Evolutionary conservation across 1,140 invertebrate species (phyloP).

Genomic region (Calephelis virginiensis): DNA sequence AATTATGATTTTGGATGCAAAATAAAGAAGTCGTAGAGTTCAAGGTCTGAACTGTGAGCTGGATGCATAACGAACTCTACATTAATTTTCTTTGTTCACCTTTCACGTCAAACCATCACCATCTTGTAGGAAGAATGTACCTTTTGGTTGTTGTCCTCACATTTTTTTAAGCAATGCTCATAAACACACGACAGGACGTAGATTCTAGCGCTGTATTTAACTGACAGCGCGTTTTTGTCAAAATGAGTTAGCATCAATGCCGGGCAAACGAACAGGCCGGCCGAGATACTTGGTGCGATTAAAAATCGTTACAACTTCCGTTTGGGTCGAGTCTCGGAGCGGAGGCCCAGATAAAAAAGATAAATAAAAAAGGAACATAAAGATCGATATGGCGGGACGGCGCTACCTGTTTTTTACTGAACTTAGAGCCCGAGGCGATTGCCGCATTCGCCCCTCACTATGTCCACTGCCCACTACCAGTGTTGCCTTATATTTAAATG

Average conservation of each 20-base stretch:
- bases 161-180: background rate
- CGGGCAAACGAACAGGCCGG: conserved; percentile 51
- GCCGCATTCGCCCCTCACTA: conserved; percentile 34
- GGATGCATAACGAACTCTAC: too few relatives aligned
- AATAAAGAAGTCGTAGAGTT: too few relatives aligned
- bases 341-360: conserved; percentile 70
- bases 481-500: background rate
- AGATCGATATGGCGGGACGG: conserved; percentile 73
- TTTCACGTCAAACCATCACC: too few relatives aligned
- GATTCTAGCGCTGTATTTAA: conserved; percentile 21
- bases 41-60: too few relatives aligned
- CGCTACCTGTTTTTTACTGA: conserved; percentile 73
- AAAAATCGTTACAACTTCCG: conserved; percentile 78
- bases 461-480: conserved; percentile 18
- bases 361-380: conserved; percentile 76
- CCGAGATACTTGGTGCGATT: conserved; percentile 74
- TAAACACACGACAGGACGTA: background rate
- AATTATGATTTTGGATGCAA: too few relatives aligned
- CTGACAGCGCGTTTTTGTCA: too few relatives aligned
- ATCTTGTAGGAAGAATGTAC: too few relatives aligned
- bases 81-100: too few relatives aligned
- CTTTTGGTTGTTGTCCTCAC: too few relatives aligned
- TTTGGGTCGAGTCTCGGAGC: conserved; percentile 62
- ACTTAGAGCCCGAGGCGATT: conserved; percentile 54
- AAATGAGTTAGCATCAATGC: background rate